Conservation (phyloP, 2,113 vertebrate species). For the Halichoeres trimaculatus region DNA sequence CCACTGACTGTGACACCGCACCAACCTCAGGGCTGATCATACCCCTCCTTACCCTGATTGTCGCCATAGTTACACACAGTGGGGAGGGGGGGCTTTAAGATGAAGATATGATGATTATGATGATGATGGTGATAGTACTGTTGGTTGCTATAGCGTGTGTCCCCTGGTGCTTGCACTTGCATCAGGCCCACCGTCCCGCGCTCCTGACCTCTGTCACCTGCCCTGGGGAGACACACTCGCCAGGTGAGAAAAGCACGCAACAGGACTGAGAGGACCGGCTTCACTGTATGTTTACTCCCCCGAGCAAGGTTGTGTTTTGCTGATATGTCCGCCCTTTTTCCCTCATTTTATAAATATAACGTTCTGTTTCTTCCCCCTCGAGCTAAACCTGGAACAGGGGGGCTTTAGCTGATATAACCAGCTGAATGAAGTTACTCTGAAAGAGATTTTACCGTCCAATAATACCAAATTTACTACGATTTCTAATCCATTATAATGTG, state of each 20-base stretch:
- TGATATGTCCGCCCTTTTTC: constrained; percentile 39
- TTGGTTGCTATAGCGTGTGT: constrained; percentile 36
- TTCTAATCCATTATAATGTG: background rate
- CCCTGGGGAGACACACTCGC: constrained; percentile 52
- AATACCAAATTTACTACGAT: constrained; percentile 7
- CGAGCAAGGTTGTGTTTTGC: constrained; percentile 71
- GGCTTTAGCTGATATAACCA: background rate
- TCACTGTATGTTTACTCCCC: constrained; percentile 42
- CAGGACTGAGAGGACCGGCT: constrained; percentile 43
- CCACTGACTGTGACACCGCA: constrained; percentile 37
- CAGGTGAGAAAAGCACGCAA: constrained; percentile 75
- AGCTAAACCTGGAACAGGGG: background rate
- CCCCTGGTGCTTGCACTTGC: constrained; percentile 24
- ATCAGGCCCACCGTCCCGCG: constrained; percentile 48
- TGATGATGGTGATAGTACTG: constrained; percentile 35
- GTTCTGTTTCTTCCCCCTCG: constrained; percentile 15
- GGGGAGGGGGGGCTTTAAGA: constrained; percentile 20
- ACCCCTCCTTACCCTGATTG: constrained; percentile 19
- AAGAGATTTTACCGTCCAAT: constrained; percentile 20
- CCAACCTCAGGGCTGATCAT: background rate
- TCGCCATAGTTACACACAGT: constrained; percentile 60
- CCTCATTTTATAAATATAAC: constrained; percentile 26
- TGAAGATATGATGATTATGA: constrained; percentile 64
- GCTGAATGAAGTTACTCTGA: background rate
- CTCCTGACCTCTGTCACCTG: constrained; percentile 65